Conservation (phyloP, 2,888 invertebrate genomes). For the Cosmopolites sordidus region DNA sequence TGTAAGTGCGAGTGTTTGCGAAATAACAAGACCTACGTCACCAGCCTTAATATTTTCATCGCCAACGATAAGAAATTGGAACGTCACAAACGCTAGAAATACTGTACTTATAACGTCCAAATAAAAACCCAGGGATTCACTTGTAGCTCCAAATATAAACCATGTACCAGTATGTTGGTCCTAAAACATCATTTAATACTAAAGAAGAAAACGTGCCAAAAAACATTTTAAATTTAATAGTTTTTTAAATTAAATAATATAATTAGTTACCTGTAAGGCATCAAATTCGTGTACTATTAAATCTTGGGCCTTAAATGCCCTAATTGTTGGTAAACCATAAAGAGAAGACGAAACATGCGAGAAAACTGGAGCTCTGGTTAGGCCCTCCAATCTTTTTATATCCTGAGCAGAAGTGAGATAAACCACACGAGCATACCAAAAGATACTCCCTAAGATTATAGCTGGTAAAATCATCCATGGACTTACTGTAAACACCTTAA, state of each 20-base stretch:
- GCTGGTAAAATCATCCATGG: slow-evolving; percentile 65
- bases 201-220: neutral
- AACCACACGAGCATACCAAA: slow-evolving; percentile 60
- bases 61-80: slow-evolving; percentile 59
- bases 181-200: slow-evolving; percentile 39
- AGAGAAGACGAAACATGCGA: slow-evolving; percentile 85
- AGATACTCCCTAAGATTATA: slow-evolving; percentile 57
- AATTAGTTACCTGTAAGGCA: slow-evolving; percentile 31
- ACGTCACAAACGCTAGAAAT: slow-evolving; percentile 59
- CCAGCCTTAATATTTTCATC: slow-evolving; percentile 57
- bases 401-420: slow-evolving; percentile 70
- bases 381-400: slow-evolving; percentile 61
- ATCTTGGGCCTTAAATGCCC: slow-evolving; percentile 70
- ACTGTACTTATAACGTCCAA: slow-evolving; percentile 60
- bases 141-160: slow-evolving; percentile 56
- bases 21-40: slow-evolving; percentile 67
- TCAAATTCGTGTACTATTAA: slow-evolving; percentile 74
- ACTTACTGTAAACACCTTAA: slow-evolving; percentile 61
- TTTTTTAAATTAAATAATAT: neutral
- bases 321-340: slow-evolving; percentile 80
- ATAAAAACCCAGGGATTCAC: slow-evolving; percentile 63
- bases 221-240: neutral
- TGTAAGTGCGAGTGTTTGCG: slow-evolving; percentile 68
- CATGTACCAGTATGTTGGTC: slow-evolving; percentile 63
- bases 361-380: slow-evolving; percentile 76